These are phyloP conservation scores for Drosophila ironensis DNA, from an alignment of 1,140 invertebrate genomes.

Conservation along the genomic window DNA sequence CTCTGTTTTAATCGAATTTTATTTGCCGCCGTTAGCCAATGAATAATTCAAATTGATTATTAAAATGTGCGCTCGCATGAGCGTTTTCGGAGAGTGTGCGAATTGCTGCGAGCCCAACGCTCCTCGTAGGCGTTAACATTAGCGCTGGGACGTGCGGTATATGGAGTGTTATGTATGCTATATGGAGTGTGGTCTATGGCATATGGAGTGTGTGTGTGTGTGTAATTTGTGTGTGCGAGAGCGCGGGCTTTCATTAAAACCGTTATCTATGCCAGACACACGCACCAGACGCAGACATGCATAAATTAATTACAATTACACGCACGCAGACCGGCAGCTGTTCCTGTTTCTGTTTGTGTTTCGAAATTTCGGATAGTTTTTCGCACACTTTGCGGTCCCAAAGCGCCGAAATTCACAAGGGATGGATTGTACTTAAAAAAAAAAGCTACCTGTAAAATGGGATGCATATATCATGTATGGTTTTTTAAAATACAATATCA, in stretches of 20 bases:
- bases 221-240: too few relatives aligned
- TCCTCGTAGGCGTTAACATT: slow-evolving; percentile 38
- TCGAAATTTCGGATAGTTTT: neutral
- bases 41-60: slow-evolving; percentile 81
- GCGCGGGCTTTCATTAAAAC: slow-evolving; percentile 67
- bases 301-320: slow-evolving; percentile 66
- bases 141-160: slow-evolving; percentile 33
- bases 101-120: slow-evolving; percentile 19
- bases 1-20: slow-evolving; percentile 79
- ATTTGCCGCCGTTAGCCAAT: slow-evolving; percentile 79
- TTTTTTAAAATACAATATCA: too few relatives aligned
- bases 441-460: too few relatives aligned
- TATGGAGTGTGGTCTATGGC: too few relatives aligned
- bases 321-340: slow-evolving; percentile 13
- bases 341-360: slow-evolving; percentile 17
- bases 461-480: too few relatives aligned
- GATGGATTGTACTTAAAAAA: too few relatives aligned
- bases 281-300: slow-evolving; percentile 56
- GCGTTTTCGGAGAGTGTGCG: slow-evolving; percentile 21
- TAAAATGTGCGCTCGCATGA: slow-evolving; percentile 57
- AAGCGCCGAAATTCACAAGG: neutral
- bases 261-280: slow-evolving; percentile 72
- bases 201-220: too few relatives aligned
- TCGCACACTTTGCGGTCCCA: neutral
- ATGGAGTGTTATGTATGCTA: too few relatives aligned